phyloP scores from a whole-genome alignment of 2,888 invertebrate genomes.

The Eurois occulta region DNA sequence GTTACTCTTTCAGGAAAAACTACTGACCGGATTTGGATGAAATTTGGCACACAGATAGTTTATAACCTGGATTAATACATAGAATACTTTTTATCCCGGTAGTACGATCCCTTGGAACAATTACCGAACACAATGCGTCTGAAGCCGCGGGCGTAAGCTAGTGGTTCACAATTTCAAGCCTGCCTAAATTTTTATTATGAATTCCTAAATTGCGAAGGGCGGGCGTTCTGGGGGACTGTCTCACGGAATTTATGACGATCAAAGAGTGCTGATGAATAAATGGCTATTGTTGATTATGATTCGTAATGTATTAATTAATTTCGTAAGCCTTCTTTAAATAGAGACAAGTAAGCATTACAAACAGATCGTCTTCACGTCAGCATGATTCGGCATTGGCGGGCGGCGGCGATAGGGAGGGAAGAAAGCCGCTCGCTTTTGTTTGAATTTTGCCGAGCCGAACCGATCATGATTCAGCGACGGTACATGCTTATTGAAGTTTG shows the following conservation, averaged over 20 bases:
- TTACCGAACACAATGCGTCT: no score
- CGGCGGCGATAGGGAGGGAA: not conserved
- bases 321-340: not conserved
- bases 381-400: not conserved
- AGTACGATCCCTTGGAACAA: no score
- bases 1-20: no score
- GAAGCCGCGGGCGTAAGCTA: no score
- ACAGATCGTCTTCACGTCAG: not conserved
- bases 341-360: not conserved
- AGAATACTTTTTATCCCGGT: no score
- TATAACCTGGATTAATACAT: no score
- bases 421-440: not conserved
- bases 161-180: not conserved
- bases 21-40: no score
- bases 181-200: not conserved
- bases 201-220: not conserved
- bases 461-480: not conserved
- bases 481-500: not conserved
- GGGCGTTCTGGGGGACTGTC: no score
- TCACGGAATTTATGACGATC: no score
- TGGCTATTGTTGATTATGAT: not conserved
- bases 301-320: not conserved
- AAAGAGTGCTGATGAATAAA: no score
- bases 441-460: not conserved
- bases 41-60: no score